Conservation (phyloP, 2,888 invertebrate species). For the Ichneumon xanthorius region DNA sequence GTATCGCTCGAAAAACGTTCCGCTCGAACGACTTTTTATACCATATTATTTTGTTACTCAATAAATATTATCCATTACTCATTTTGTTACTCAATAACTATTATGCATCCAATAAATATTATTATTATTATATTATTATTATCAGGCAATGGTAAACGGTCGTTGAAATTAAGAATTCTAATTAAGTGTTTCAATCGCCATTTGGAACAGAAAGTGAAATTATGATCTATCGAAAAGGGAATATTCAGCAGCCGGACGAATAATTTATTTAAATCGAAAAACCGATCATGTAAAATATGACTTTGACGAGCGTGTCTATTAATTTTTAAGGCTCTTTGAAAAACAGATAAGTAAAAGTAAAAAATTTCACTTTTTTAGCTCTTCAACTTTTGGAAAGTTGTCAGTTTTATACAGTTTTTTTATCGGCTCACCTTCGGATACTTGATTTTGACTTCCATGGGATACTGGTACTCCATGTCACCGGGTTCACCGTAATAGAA, state of each 20-base stretch:
- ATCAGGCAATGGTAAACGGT: background rate
- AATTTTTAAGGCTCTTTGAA: background rate
- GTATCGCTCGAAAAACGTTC: background rate
- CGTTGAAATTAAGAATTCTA: background rate
- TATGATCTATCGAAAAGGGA: background rate
- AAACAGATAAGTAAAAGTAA: background rate
- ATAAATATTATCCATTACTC: too few relatives aligned
- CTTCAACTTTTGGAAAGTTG: background rate
- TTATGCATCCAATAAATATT: too few relatives aligned
- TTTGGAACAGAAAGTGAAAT: background rate
- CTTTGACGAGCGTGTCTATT: background rate
- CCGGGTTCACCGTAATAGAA: constrained; percentile 89
- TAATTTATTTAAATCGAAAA: background rate
- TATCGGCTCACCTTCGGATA: constrained; percentile 90
- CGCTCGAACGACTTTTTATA: background rate
- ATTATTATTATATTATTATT: too few relatives aligned
- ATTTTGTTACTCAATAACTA: too few relatives aligned
- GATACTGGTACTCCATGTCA: constrained; percentile 88
- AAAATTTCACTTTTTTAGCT: background rate
- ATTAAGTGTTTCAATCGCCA: too few relatives aligned
- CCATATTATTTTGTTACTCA: background rate
- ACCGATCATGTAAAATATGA: background rate
- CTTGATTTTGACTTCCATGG: constrained; percentile 88
- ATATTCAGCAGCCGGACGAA: background rate
- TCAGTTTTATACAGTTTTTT: background rate